Conservation (phyloP, 2,888 invertebrate genomes). For the Erebia epiphron region DNA sequence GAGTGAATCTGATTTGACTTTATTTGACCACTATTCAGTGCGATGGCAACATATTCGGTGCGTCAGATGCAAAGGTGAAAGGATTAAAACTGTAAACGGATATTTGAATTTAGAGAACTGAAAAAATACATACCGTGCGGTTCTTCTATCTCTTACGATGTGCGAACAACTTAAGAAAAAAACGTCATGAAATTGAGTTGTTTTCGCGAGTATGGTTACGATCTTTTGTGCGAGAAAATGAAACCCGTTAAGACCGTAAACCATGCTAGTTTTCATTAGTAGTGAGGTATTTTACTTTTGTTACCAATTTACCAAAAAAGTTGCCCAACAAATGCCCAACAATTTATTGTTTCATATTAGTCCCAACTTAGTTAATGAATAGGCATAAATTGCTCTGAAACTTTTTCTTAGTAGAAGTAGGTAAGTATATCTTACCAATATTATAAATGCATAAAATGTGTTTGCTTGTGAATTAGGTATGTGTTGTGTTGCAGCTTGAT, state of each 20-base stretch:
- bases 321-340: neutral
- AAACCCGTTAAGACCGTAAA: neutral
- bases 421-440: neutral
- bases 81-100: too few relatives aligned
- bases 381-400: constrained; percentile 1
- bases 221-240: constrained; percentile 18
- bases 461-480: too few relatives aligned
- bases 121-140: neutral
- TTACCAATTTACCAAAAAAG: constrained; percentile 11
- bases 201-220: constrained; percentile 26
- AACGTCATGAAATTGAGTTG: constrained; percentile 14
- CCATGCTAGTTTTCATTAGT: constrained; percentile 12
- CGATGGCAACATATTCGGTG: too few relatives aligned
- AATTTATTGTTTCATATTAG: neutral
- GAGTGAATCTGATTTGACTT: too few relatives aligned
- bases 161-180: constrained; percentile 44
- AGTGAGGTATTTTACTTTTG: constrained; percentile 11
- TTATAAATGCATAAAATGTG: too few relatives aligned
- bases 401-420: neutral
- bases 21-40: too few relatives aligned
- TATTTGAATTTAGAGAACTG: too few relatives aligned
- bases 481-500: too few relatives aligned
- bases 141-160: neutral
- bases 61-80: too few relatives aligned
- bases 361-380: neutral